These are phyloP conservation scores for Stomatorhinus walkeri DNA, from an alignment of 2,797 vertebrate species.

Conservation along the genomic window DNA sequence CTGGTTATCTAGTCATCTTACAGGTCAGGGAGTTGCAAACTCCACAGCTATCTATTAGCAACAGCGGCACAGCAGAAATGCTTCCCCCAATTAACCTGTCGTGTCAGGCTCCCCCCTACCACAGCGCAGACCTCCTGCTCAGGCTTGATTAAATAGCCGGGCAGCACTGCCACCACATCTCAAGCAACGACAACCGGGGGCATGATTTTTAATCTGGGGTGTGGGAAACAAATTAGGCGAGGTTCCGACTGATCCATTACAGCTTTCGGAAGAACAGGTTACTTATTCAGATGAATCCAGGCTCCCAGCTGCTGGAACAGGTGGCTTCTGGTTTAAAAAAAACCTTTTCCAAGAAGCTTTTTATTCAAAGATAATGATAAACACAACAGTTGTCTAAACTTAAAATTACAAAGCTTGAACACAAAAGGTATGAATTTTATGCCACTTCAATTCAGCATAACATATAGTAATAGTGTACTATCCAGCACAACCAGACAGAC, in stretches of 20 bases:
- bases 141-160: neutral
- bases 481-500: constrained; percentile 44
- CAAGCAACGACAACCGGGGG: neutral
- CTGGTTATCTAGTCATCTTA: neutral
- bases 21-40: neutral
- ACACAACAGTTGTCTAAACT: neutral
- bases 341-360: neutral
- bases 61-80: neutral
- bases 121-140: neutral
- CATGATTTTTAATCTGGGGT: neutral
- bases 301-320: constrained; percentile 2
- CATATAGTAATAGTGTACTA: constrained; percentile 1
- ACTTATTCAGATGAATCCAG: neutral
- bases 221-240: neutral
- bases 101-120: neutral
- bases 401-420: neutral
- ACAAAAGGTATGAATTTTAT: neutral
- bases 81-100: neutral
- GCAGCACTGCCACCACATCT: neutral
- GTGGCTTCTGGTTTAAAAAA: neutral
- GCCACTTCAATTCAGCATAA: neutral
- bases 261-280: neutral
- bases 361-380: neutral
- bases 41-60: neutral
- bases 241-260: neutral